These are phyloP conservation scores for Pygocentrus nattereri DNA, from an alignment of 2,797 vertebrate genomes.

Conservation along the genomic window DNA sequence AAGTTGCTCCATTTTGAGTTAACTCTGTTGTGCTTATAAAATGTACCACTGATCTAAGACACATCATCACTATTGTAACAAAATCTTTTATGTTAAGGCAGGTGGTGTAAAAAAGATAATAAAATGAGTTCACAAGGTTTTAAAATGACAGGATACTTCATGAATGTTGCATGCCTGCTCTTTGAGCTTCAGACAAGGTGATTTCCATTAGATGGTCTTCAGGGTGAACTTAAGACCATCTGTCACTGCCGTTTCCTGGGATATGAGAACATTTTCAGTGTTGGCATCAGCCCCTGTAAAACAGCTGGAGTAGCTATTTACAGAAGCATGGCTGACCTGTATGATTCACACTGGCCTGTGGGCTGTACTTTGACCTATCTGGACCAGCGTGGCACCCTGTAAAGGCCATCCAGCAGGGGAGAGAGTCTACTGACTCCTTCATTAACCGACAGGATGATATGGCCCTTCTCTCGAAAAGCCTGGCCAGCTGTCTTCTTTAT, in stretches of 20 bases:
- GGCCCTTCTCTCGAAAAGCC: not conserved
- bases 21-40: no score
- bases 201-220: not conserved
- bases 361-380: slow-evolving; percentile 15
- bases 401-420: not conserved
- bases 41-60: no score
- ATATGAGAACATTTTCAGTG: not conserved
- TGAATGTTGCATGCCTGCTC: not conserved
- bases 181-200: not conserved
- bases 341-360: slow-evolving; percentile 14
- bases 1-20: no score
- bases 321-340: not conserved
- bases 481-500: not conserved
- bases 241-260: not conserved
- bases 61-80: no score
- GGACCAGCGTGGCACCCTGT: slow-evolving; percentile 9
- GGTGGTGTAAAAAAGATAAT: no score
- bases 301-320: slow-evolving; percentile 15
- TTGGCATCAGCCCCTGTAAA: not conserved
- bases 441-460: not conserved
- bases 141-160: not conserved
- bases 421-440: not conserved
- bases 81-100: no score
- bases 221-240: slow-evolving; percentile 3
- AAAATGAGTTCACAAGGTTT: not conserved